Conservation (phyloP, 2,888 invertebrate species). For the Sphaerolaimus hirsutus region DNA sequence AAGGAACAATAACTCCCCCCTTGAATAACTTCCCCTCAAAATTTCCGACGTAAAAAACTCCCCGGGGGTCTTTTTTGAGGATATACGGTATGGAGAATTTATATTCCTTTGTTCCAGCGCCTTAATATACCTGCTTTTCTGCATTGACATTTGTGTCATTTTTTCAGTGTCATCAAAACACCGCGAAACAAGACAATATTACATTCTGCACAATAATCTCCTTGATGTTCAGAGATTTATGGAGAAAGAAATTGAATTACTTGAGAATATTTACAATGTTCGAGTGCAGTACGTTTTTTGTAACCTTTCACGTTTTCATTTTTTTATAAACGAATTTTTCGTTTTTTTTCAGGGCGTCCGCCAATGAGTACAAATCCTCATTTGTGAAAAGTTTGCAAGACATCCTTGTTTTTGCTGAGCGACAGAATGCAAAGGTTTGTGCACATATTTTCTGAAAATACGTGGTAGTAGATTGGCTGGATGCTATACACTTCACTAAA, state of each 20-base stretch:
- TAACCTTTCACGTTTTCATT: conserved; percentile 6
- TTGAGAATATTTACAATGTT: conserved; percentile 66
- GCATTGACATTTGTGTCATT: no score
- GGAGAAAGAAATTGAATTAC: conserved; percentile 53
- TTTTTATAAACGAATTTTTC: no score
- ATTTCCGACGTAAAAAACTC: no score
- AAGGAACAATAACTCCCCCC: no score
- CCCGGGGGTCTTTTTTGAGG: no score
- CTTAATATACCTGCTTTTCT: no score
- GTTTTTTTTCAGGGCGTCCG: conserved; percentile 48
- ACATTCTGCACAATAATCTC: conserved; percentile 74
- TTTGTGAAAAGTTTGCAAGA: conserved; percentile 68
- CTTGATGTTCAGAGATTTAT: conserved; percentile 78
- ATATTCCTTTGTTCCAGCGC: no score
- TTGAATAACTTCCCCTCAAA: no score
- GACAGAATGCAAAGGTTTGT: conserved; percentile 37
- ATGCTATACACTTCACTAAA: no score
- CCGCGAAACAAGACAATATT: conserved; percentile 89
- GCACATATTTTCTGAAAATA: not conserved
- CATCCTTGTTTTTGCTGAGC: conserved; percentile 66
- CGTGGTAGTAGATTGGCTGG: no score
- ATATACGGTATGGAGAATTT: no score
- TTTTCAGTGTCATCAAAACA: conserved; percentile 68
- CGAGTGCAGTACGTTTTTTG: conserved; percentile 59
- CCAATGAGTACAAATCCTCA: conserved; percentile 51